Conservation (phyloP, 2,113 vertebrate species). For the Neomonachus schauinslandi region DNA sequence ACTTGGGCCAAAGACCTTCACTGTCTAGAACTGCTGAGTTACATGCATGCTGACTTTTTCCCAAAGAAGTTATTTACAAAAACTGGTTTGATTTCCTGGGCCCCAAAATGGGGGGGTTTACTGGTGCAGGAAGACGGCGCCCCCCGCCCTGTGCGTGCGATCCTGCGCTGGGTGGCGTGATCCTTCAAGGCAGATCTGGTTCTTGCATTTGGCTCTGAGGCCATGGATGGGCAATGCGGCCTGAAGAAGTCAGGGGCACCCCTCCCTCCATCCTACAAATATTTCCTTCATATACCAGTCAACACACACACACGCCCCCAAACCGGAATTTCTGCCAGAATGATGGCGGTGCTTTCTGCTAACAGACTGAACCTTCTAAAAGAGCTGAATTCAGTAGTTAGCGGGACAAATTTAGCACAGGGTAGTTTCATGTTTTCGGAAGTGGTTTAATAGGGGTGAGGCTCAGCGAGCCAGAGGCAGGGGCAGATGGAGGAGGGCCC, state of each 20-base stretch:
- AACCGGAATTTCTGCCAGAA: not conserved
- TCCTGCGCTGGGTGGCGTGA: accelerated
- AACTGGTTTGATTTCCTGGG: not conserved
- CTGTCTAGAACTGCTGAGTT: not conserved
- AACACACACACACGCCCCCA: not conserved
- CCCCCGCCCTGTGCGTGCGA: no score
- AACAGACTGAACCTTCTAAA: not conserved
- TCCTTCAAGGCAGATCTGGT: not conserved
- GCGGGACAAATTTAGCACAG: not conserved
- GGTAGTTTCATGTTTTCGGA: not conserved
- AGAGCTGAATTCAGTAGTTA: not conserved
- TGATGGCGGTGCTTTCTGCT: not conserved
- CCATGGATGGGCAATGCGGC: not conserved
- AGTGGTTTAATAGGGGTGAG: not conserved
- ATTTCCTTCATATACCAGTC: not conserved
- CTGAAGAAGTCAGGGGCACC: not conserved
- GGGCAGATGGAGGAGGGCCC: not conserved
- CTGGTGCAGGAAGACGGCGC: not conserved
- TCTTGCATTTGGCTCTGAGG: not conserved
- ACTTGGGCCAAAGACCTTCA: not conserved
- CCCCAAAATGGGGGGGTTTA: not conserved
- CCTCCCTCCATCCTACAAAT: not conserved
- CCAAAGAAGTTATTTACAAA: not conserved
- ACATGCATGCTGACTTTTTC: not conserved
- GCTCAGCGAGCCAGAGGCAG: no score